Base-by-base conservation (phyloP, 2,888 invertebrate genomes). In the Agapostemon virescens region DNA sequence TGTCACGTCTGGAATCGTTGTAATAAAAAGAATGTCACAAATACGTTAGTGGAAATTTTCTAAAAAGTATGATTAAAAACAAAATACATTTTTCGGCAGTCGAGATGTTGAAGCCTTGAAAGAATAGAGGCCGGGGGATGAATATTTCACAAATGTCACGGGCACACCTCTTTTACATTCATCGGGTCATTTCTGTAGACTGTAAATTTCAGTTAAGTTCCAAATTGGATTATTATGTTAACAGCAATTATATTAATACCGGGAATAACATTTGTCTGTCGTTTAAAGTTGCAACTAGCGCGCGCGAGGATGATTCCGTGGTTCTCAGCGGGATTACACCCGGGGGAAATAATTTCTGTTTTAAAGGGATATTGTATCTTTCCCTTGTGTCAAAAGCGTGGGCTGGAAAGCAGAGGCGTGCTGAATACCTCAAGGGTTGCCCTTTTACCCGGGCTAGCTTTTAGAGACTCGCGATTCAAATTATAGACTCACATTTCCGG, bases 401-500 rank as follows among this genome's bases (percentile, higher is more conserved):
- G 40, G 11, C 36, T 61, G 33, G 38, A 45, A 45, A 55, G 66
- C 30, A 5, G 13, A 30, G 30, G 36, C 45, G 26, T 2, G 40
- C 7, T 40, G 67, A 17, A 30, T 36, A 36, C 33, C 64, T 49
- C 66, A 45, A 52, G 66, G 36, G 67, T 70, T 63, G 11, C 67
- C 40, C 70, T 58, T 74, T 74, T 77, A 30, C 64, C 67, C 38
- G 15, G 6, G 20, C 30, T 2, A 17, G 45, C 52, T 55, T 55
- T 45, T n/a, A 20, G 30, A 42, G 52, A 1, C 15, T 66, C 69
- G 63, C 76, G 74, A 85, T 80, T 80, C 77, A 83, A 80, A 79
- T 85, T 76, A 79, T 76, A 69, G 70, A 58, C 73, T 75, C 77
- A 23, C 67, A 74, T 73, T 83, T 83, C 83, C 74, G 78, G 71